Evolutionary conservation across 2,797 vertebrate genomes (phyloP), one percentile per base, ranked within the genome.

Genomic region (Gobionotothen gibberifrons): DNA sequence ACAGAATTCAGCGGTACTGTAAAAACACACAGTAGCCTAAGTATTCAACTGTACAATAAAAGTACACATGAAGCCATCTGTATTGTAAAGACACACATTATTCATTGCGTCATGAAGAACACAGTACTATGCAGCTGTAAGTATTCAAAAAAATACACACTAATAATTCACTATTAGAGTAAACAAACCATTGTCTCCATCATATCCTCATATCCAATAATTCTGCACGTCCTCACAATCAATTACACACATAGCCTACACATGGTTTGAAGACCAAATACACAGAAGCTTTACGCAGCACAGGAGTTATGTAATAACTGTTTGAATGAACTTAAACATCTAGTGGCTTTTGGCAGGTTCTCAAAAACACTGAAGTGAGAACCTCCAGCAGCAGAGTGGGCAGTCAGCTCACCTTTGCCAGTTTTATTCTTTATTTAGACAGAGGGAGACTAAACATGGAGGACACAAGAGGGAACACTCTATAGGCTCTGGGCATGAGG

Each of bases 371-470:
- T 86, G 81, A 88, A 87, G 85, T 90, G 85, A 87, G 86, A 88
- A 91, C 84, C 82, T 90, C 80, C 82, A 83, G 86, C 80, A 52
- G 79, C 72, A 85, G 90, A 93, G 92, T 91, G 90, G 92, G 92
- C 90, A 90, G 90, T 85, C 78, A 77, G 78, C 63, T 90, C 87
- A 91, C 90, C 92, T 89, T 82, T 91, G 86, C 60, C 84, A 67
- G 74, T 60, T 81, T 78, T 39, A 89, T 71, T 87, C 90, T 92
- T 92, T 92, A 90, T 91, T 89, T 92, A 93, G 92, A 90, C 69
- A 57, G 56, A 88, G 78, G 68, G 82, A 91, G 86, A 87, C 84
- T 85, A 89, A 91, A 89, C 84, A 88, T 51, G 58, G 85, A 87
- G 56, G 81, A 74, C 76, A 84, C 86, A 70, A 85, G 78, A 82